Conservation (phyloP, 2,888 invertebrate species). For the Opisthograptis luteolata region DNA sequence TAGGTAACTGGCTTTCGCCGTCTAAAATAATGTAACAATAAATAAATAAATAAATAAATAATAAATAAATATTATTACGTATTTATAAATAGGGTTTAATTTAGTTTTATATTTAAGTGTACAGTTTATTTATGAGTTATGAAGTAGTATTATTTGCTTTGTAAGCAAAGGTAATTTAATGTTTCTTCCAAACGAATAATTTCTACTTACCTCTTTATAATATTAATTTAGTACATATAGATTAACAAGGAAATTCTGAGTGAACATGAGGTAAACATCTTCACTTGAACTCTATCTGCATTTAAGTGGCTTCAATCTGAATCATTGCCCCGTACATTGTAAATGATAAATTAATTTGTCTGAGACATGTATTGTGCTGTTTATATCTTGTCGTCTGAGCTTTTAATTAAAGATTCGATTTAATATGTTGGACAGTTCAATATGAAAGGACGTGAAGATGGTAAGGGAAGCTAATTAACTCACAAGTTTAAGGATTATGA, state of each 20-base stretch:
- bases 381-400: slow-evolving; percentile 15
- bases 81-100: too few species aligned
- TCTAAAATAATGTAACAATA: too few species aligned
- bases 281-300: slow-evolving; percentile 5
- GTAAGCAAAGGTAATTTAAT: too few species aligned
- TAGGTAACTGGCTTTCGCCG: too few species aligned
- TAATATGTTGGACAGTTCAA: slow-evolving; percentile 32
- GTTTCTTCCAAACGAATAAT: too few species aligned
- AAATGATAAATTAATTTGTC: slow-evolving; percentile 24
- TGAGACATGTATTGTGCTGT: slow-evolving; percentile 18
- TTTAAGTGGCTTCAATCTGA: slow-evolving; percentile 1
- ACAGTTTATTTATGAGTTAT: too few species aligned
- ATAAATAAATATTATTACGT: too few species aligned
- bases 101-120: too few species aligned
- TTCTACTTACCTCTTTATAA: too few species aligned
- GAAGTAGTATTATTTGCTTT: too few species aligned
- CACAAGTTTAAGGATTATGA: slow-evolving; percentile 20
- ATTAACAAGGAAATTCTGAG: background rate
- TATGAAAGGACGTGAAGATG: slow-evolving; percentile 14
- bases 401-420: slow-evolving; percentile 29
- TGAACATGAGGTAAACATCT: background rate
- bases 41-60: too few species aligned
- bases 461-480: slow-evolving; percentile 29
- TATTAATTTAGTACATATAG: too few species aligned
- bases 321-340: slow-evolving; percentile 12